Evolutionary conservation across 2,888 invertebrate species (phyloP).

Genomic region (Diloba caeruleocephala): DNA sequence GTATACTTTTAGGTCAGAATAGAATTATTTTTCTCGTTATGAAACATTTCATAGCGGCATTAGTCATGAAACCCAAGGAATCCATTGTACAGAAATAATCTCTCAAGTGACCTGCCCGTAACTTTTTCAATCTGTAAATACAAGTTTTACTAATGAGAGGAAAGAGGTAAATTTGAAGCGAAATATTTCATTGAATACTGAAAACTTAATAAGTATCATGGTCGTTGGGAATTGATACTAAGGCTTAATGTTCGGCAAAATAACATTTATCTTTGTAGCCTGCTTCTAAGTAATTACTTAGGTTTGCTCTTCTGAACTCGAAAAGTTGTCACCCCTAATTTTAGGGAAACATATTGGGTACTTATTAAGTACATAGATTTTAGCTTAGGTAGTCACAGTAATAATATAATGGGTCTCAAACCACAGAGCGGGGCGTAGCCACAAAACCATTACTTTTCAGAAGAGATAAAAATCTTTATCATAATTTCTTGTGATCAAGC

Average conservation of each 20-base stretch:
- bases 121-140: slow-evolving; percentile 21
- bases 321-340: too few relatives aligned
- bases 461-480: too few relatives aligned
- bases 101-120: slow-evolving; percentile 13
- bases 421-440: too few relatives aligned
- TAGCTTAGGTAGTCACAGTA: too few relatives aligned
- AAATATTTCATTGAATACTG: slow-evolving; percentile 4
- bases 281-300: too few relatives aligned
- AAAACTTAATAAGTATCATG: slow-evolving; percentile 6
- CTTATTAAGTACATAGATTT: too few relatives aligned
- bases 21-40: slow-evolving; percentile 22
- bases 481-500: too few relatives aligned
- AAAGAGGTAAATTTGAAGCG: slow-evolving; percentile 2
- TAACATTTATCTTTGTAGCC: neutral
- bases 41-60: slow-evolving; percentile 20
- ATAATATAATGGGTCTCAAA: too few relatives aligned
- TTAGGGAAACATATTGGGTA: too few relatives aligned
- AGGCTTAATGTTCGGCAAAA: neutral
- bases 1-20: slow-evolving; percentile 29
- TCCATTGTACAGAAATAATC: slow-evolving; percentile 25
- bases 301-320: too few relatives aligned
- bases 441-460: too few relatives aligned
- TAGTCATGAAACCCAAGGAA: slow-evolving; percentile 6
- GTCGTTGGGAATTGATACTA: slow-evolving; percentile 2
- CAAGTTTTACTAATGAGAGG: slow-evolving; percentile 10